Percentiles rank a stretch among this genome's conserved stretches.
These are phyloP conservation scores for Sphyrna mokarran DNA, from an alignment of 2,113 vertebrate genomes.

Conservation along the genomic window DNA sequence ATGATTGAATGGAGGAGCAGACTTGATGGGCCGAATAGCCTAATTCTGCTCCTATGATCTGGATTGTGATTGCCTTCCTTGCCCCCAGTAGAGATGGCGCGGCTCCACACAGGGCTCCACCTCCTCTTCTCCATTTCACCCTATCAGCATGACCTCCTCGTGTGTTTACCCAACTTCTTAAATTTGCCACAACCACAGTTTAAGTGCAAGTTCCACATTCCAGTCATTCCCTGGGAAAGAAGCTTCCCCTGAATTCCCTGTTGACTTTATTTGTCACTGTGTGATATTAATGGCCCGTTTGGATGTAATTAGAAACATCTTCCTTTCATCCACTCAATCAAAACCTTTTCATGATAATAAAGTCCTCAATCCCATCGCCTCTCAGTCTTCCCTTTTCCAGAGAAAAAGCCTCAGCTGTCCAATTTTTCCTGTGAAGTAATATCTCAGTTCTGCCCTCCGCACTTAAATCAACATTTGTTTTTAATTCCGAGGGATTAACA, in stretches of 20 bases:
- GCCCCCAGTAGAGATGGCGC: no score
- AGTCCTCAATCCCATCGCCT: background rate
- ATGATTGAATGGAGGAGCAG: no score
- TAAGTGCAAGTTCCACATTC: background rate
- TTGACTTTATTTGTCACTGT: background rate
- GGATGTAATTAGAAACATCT: background rate
- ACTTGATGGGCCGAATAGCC: no score
- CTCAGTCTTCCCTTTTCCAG: background rate
- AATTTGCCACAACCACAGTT: background rate
- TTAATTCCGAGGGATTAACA: background rate
- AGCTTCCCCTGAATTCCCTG: background rate
- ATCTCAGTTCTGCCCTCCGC: background rate
- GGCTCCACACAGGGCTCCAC: background rate
- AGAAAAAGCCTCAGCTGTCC: background rate
- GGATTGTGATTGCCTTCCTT: no score
- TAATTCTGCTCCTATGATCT: no score
- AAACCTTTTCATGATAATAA: background rate
- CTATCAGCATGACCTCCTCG: background rate
- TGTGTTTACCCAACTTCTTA: background rate
- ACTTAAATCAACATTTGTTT: background rate
- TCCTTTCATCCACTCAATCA: background rate
- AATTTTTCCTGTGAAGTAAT: background rate
- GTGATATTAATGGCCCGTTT: background rate
- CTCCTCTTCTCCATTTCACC: background rate
- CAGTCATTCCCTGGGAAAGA: background rate